A percentile compares a stretch with the other conserved stretches of the same genome.
These are phyloP conservation scores for Boloria selene DNA, from an alignment of 2,888 invertebrate genomes.

Conservation along the genomic window DNA sequence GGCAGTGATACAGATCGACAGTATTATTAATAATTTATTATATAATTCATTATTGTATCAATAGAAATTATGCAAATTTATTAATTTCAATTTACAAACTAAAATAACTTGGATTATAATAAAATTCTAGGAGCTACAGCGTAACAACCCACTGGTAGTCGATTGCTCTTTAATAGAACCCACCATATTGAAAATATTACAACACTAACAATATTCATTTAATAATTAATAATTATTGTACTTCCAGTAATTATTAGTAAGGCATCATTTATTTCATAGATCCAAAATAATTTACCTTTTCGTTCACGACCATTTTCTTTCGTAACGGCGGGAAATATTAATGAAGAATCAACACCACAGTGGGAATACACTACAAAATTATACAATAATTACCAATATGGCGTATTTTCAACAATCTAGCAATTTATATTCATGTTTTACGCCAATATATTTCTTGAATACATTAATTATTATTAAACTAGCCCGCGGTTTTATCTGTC, in stretches of 20 bases:
- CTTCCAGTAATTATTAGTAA: too few relatives aligned
- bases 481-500: conserved; percentile 14
- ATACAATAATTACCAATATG: conserved; percentile 9
- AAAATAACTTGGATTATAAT: conserved; percentile 3
- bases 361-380: conserved; percentile 6
- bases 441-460: not conserved
- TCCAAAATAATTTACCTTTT: too few relatives aligned
- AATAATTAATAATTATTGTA: too few relatives aligned
- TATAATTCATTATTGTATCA: not conserved
- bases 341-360: not conserved
- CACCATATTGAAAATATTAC: not conserved
- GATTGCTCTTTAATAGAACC: not conserved
- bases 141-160: not conserved
- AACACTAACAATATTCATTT: too few relatives aligned
- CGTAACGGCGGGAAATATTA: too few relatives aligned
- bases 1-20: conserved; percentile 4
- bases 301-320: too few relatives aligned
- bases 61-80: not conserved
- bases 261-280: too few relatives aligned
- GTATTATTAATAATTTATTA: not conserved
- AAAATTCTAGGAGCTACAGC: not conserved
- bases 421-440: conserved; percentile 3
- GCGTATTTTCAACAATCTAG: conserved; percentile 10
- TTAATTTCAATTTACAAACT: not conserved
- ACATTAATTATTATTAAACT: not conserved